These are phyloP conservation scores for Sinosuthora webbiana DNA, from an alignment of 2,113 vertebrate species.

Conservation along the genomic window DNA sequence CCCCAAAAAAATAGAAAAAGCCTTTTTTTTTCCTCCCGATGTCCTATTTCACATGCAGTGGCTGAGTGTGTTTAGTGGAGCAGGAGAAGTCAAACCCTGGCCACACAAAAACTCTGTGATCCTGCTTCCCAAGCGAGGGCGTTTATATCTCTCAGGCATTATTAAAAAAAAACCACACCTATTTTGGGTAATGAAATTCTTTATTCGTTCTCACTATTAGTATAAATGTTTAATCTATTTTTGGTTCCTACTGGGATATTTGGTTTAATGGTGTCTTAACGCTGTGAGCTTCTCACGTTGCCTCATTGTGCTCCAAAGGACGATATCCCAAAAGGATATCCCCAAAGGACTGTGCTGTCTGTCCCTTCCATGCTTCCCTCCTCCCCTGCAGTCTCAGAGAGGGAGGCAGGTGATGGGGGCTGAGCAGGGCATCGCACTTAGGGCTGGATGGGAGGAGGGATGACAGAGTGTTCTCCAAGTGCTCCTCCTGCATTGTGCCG, in stretches of 20 bases:
- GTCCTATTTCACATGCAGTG: background rate
- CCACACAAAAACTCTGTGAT: background rate
- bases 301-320: background rate
- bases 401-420: background rate
- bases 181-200: background rate
- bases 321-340: background rate
- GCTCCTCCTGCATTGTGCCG: constrained; percentile 10
- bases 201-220: background rate
- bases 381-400: background rate
- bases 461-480: background rate
- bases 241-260: background rate
- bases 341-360: background rate
- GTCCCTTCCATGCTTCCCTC: background rate
- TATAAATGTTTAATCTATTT: constrained; percentile 1
- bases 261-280: background rate
- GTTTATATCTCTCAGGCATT: background rate
- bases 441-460: background rate
- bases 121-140: background rate
- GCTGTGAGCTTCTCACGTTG: background rate
- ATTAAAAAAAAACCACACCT: background rate
- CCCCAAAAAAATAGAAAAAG: background rate
- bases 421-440: background rate
- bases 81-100: background rate
- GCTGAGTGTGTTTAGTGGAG: background rate
- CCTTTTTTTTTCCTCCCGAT: accelerated